Percentiles rank a stretch among this genome's conserved stretches.
Evolutionary conservation across 2,113 vertebrate genomes (phyloP).

Genomic region (Rhagologus leucostigma): DNA sequence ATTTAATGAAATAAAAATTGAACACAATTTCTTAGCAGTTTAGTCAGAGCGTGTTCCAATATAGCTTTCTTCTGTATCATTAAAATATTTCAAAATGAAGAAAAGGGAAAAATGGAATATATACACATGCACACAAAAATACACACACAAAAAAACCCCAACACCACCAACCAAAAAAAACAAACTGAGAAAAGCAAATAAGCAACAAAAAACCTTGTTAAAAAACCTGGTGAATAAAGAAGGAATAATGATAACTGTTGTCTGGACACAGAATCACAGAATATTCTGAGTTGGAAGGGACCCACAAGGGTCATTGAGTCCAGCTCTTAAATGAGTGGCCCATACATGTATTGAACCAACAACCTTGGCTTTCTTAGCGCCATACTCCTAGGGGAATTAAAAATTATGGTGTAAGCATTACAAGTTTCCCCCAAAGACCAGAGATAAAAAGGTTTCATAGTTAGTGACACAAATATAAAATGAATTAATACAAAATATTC

Average conservation of each 20-base stretch:
- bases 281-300: not conserved
- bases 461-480: not conserved
- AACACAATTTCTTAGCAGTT: not conserved
- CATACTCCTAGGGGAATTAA: not conserved
- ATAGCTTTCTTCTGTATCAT: not conserved
- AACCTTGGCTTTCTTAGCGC: too few relatives aligned
- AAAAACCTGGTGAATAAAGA: not conserved
- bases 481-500: not conserved
- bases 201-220: not conserved
- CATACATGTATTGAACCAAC: too few relatives aligned
- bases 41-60: not conserved
- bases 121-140: fast-evolving
- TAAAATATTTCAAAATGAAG: not conserved
- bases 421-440: not conserved
- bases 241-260: not conserved
- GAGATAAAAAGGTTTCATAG: not conserved
- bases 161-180: not conserved
- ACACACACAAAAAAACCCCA: too few relatives aligned
- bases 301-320: not conserved
- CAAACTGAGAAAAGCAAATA: not conserved
- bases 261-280: not conserved
- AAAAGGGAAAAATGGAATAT: not conserved
- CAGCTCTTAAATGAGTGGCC: not conserved
- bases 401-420: not conserved
- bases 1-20: not conserved